A percentile compares a stretch with the other conserved stretches of the same genome.
phyloP scores from a whole-genome alignment of 2,888 invertebrate genomes.

The Geophilus truncorum region DNA sequence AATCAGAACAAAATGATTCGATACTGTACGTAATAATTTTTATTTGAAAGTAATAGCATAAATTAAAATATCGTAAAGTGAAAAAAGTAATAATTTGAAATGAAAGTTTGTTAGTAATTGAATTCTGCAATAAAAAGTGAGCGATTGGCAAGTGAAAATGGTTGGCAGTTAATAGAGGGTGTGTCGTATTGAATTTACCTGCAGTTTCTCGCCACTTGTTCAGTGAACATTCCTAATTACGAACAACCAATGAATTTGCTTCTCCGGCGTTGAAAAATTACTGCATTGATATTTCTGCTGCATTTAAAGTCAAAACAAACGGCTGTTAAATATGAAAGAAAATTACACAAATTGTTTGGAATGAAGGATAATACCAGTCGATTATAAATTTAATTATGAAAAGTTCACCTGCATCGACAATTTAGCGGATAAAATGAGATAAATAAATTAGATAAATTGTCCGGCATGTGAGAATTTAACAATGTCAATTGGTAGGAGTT shows the following conservation, averaged over 20 bases:
- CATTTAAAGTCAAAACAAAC: not conserved
- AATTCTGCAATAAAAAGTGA: not conserved
- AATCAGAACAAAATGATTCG: too few species aligned
- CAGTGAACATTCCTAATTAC: not conserved
- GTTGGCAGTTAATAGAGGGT: not conserved
- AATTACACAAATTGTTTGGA: not conserved
- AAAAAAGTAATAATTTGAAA: not conserved
- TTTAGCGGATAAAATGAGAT: not conserved
- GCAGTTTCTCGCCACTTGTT: slow-evolving; percentile 9
- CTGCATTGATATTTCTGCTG: not conserved
- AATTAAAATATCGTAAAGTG: too few species aligned
- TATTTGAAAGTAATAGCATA: too few species aligned
- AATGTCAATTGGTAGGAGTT: too few species aligned
- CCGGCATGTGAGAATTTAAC: too few species aligned
- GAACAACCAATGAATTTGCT: slow-evolving; percentile 13
- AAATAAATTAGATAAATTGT: not conserved
- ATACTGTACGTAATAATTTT: too few species aligned
- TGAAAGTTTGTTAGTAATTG: not conserved
- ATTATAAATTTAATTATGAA: not conserved
- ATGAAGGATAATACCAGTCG: not conserved
- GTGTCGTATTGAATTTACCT: slow-evolving; percentile 16
- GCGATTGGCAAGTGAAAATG: not conserved
- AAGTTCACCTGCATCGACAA: not conserved
- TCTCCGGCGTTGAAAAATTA: not conserved
- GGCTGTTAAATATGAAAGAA: not conserved